Percentiles rank a stretch among this genome's conserved stretches.
Evolutionary conservation across 2,888 invertebrate species (phyloP).

Genomic region (Pristionchus fissidentatus): DNA sequence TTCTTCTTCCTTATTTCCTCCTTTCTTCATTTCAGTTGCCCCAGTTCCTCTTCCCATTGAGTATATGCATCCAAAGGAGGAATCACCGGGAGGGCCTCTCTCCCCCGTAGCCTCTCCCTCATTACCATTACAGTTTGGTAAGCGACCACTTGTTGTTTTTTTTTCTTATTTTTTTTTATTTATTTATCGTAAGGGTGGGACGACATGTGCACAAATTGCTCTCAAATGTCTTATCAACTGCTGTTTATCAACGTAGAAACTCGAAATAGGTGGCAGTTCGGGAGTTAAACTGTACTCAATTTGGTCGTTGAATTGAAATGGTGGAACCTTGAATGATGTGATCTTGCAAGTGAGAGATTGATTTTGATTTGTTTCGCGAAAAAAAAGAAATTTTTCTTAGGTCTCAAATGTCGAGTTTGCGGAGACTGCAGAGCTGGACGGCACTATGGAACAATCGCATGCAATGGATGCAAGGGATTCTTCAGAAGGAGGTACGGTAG

Average conservation of each 20-base stretch:
- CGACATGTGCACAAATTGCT: no score
- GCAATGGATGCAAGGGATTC: conserved; percentile 70
- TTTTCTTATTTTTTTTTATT: no score
- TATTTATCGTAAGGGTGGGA: no score
- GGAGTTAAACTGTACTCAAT: no score
- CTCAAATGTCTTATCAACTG: no score
- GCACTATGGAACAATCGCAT: conserved; percentile 68
- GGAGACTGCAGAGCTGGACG: conserved; percentile 66
- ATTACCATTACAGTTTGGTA: conserved; percentile 20
- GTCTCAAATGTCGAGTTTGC: conserved; percentile 68
- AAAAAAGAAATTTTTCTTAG: no score
- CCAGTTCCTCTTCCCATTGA: conserved; percentile 58
- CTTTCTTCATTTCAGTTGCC: conserved; percentile 7
- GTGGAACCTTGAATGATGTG: neutral
- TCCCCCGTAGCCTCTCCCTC: conserved; percentile 42
- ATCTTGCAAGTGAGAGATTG: no score
- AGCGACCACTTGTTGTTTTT: neutral
- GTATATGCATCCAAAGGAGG: conserved; percentile 63
- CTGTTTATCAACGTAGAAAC: no score
- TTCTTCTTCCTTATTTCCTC: neutral
- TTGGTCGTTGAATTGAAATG: no score
- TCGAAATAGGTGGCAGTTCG: no score
- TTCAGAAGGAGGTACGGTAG: conserved; percentile 60
- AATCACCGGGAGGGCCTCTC: conserved; percentile 40
- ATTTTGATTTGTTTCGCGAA: no score